phyloP scores from a whole-genome alignment of 1,140 invertebrate species.

The Notospermus geniculatus region DNA sequence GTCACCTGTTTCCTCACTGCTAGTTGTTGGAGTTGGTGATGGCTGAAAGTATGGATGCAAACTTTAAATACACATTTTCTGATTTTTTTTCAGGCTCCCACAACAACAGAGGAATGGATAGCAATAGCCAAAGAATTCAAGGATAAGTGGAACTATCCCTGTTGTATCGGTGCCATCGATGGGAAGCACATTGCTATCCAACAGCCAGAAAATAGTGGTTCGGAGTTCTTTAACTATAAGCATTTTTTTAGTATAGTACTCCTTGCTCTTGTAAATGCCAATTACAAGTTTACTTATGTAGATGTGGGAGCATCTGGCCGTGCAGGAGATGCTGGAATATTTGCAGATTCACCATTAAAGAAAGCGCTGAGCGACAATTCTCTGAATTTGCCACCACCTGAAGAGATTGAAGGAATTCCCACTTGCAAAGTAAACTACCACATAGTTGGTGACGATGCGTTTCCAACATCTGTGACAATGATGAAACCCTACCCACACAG shows the following conservation, averaged over 20 bases:
- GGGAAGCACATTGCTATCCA: no score
- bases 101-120: no score
- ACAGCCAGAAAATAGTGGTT: not conserved
- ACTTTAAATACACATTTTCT: no score
- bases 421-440: slow-evolving; percentile 40
- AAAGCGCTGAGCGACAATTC: not conserved
- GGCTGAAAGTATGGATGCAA: no score
- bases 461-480: slow-evolving; percentile 48
- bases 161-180: no score
- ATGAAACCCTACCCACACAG: slow-evolving; percentile 50
- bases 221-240: slow-evolving; percentile 2
- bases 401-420: not conserved
- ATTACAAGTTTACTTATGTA: slow-evolving; percentile 2
- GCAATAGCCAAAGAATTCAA: no score
- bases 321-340: not conserved
- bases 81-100: no score
- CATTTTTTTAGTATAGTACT: slow-evolving; percentile 8
- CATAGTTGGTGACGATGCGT: slow-evolving; percentile 58
- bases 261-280: slow-evolving; percentile 4
- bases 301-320: slow-evolving; percentile 2
- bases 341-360: no score
- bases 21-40: no score
- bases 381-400: not conserved
- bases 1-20: no score
- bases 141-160: no score